Evolutionary conservation across 2,113 vertebrate species (phyloP).

Genomic region (Heptranchias perlo): DNA sequence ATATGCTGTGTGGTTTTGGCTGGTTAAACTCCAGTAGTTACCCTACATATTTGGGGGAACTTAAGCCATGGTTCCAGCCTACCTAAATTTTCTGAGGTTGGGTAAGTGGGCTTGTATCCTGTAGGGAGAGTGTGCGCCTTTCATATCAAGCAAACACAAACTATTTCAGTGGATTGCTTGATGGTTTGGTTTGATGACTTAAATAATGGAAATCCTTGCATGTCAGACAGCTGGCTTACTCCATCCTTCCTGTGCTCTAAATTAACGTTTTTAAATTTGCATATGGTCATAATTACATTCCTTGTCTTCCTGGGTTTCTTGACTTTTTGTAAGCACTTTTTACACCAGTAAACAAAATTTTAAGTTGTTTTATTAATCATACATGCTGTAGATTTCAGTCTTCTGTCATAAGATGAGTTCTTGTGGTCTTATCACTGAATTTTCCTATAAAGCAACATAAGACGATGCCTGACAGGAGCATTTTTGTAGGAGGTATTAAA

Average conservation of each 20-base stretch:
- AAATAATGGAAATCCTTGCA: not conserved
- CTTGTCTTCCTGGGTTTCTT: not conserved
- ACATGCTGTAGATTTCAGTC: not conserved
- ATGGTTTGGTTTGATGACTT: not conserved
- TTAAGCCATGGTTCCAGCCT: not conserved
- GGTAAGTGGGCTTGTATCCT: not conserved
- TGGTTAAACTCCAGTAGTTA: not conserved
- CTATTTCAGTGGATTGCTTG: not conserved
- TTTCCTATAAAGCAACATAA: not conserved
- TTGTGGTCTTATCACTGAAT: not conserved
- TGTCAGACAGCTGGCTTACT: no score
- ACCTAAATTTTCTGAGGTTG: not conserved
- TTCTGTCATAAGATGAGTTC: not conserved
- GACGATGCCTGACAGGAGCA: not conserved
- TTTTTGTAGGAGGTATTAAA: not conserved
- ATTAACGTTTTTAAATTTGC: no score
- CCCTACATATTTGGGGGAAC: not conserved
- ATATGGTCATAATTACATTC: no score
- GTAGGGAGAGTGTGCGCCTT: not conserved
- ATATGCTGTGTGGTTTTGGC: not conserved
- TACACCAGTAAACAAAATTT: not conserved
- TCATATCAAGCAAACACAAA: not conserved
- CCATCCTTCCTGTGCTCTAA: no score
- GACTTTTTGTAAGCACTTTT: not conserved
- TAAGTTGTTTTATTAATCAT: not conserved